A percentile compares a stretch with the other conserved stretches of the same genome.
Evolutionary conservation across 2,113 vertebrate genomes (phyloP).

Genomic region (Catharus fuscescens): DNA sequence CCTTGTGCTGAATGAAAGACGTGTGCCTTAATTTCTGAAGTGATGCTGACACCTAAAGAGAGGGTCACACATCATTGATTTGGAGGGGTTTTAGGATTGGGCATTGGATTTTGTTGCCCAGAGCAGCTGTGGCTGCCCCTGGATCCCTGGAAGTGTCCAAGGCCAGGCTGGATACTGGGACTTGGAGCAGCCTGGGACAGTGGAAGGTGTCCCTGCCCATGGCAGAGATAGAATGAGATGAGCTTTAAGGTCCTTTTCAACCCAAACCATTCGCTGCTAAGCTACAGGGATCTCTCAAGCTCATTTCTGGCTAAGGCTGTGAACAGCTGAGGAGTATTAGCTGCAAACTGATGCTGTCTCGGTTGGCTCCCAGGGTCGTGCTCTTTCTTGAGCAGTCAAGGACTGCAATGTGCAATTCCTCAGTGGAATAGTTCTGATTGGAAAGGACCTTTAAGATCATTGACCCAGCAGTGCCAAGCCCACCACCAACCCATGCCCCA

Average conservation of each 20-base stretch:
- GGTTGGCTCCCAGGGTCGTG: not conserved
- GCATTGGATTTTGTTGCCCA: not conserved
- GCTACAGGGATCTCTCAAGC: not conserved
- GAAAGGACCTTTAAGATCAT: not conserved
- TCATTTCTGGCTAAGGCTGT: not conserved
- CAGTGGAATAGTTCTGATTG: rapidly evolving
- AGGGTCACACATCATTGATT: rapidly evolving
- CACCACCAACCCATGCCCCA: too few relatives aligned
- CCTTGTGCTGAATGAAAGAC: not conserved
- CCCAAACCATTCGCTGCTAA: not conserved
- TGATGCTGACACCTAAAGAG: not conserved
- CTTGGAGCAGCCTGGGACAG: rapidly evolving
- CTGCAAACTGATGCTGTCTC: too few relatives aligned
- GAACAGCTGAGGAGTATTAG: not conserved
- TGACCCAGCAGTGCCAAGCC: not conserved
- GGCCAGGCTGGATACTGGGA: rapidly evolving
- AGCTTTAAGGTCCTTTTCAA: not conserved
- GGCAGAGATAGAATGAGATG: too few relatives aligned
- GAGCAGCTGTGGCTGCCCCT: not conserved
- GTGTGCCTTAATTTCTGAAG: not conserved
- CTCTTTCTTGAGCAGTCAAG: too few relatives aligned
- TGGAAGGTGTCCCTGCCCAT: not conserved
- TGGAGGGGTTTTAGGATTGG: not conserved
- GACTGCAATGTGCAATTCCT: not conserved
- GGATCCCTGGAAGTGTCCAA: not conserved